Base-by-base conservation (phyloP, 2,888 invertebrate genomes). In the Cephus runcator region DNA sequence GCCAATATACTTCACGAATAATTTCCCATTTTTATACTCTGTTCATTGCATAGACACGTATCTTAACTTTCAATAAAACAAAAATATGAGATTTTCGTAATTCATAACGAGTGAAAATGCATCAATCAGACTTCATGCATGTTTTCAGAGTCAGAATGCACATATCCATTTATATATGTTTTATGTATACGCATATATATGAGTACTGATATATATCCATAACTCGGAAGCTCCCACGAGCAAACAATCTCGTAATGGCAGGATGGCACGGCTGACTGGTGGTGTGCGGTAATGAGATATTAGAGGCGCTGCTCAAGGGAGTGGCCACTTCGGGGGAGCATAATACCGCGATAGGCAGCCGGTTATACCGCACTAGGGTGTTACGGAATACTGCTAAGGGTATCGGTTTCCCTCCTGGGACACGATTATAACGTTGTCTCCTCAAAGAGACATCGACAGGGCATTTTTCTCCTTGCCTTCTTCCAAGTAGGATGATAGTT, bases 171-270 rank as follows among this genome's bases (percentile, higher is more conserved):
- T 23, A 56, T 56, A 23, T 56, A 56, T 56, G 56, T 56, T 56
- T 56, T 56, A 56, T 56, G 56, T 56, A 56, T 23, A 56, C 23
- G 56, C 56, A 56, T 56, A 56, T 56, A 56, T 56, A 56, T 56
- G 9, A 69, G 80, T 76, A 81, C 84, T 87, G 88, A 89, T 88
- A 87, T 87, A 88, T 88, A 56, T 56, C 56, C 56, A 56, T 56
- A 56, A 56, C 56, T 56, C 82, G 85, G 86, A 87, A 85, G 87
- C 84, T 87, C 86, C 84, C 77, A 71, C 83, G 84, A 87, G 90
- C 89, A 89, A 91, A 91, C 91, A 91, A 91, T 91, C 90, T 90
- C 90, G 90, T 91, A 91, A 91, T 91, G 90, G 91, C 87, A 89
- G 87, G 85, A 87, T 84, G 83, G 84, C 77, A 87, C 82, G 86